Evolutionary conservation across 2,888 invertebrate species (phyloP), one percentile per base, ranked within the genome.

Genomic region (Selenia dentaria): DNA sequence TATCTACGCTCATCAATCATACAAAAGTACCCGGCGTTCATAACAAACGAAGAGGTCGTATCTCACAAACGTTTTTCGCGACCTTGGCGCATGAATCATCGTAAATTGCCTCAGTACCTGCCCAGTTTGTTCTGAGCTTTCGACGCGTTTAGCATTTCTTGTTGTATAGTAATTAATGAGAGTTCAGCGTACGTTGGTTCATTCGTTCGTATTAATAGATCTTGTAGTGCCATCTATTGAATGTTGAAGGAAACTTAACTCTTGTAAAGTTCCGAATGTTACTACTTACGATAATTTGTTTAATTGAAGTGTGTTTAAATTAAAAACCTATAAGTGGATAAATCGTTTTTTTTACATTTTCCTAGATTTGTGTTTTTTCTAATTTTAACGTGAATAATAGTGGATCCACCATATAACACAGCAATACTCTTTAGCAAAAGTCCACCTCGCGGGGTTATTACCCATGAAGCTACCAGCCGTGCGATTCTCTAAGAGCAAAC

Each of bases 71-170:
- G 13, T 32, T 61, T 59, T 59, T 60, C 56, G 54, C 60, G 70
- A 59, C 73, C 72, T 74, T 73, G 64, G 36, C 32, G 20, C 40
- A 53, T 70, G 71, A 70, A 66, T 74, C 72, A 73, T 64, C 54
- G 53, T 48, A 54, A 54, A 58, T 56, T 51, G 49, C 54, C 52
- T 57, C 43, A 36, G 40, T 33, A 33, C 1, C 9, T 34, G 48
- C 3, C 68, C 59, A 59, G 32, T 51, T 39, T 50, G 29, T 13
- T 8, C 26, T 49, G 65, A 62, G 37, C 62, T 51, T 44, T 47
- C 16, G 20, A 25, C 27, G 18, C 18, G 31, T 36, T 32, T 10
- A 16, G 3, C 36, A 10, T 12, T 12, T 24, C 22, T 28, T 27
- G 22, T 41, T 32, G 8, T 18, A 20, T 39, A 27, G 3, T 32